These are phyloP conservation scores for Hanleya hanleyi DNA, from an alignment of 2,888 invertebrate species.

Conservation along the genomic window DNA sequence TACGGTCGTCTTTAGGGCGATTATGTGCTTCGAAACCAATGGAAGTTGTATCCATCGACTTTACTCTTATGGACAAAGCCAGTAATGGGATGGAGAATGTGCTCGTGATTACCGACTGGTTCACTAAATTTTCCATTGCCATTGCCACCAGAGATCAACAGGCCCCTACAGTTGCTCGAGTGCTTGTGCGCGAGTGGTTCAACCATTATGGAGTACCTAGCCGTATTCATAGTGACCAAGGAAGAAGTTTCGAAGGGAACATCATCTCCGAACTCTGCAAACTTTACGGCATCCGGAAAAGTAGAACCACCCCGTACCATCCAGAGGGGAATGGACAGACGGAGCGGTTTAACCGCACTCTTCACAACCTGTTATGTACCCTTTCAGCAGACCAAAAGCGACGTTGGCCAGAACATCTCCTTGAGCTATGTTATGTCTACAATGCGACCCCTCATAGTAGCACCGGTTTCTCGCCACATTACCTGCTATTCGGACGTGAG, in stretches of 20 bases:
- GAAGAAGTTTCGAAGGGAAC: too few species aligned
- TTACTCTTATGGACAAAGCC: neutral
- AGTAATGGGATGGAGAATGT: constrained; percentile 2
- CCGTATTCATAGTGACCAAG: too few species aligned
- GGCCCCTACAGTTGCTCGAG: constrained; percentile 16
- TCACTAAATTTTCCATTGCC: constrained; percentile 2
- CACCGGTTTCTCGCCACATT: constrained; percentile 2
- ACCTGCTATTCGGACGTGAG: neutral
- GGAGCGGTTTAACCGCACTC: constrained; percentile 25
- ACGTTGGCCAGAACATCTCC: constrained; percentile 20
- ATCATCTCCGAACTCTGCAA: too few species aligned
- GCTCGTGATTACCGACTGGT: neutral
- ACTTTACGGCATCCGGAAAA: too few species aligned
- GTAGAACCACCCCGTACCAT: constrained; percentile 33
- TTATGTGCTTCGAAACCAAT: neutral
- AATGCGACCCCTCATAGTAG: neutral
- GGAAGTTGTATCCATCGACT: neutral
- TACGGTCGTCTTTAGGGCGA: neutral
- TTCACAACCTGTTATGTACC: constrained; percentile 20
- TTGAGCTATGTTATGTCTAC: constrained; percentile 6
- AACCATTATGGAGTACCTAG: too few species aligned
- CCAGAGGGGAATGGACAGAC: constrained; percentile 19
- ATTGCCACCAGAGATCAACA: constrained; percentile 18
- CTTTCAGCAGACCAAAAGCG: constrained; percentile 13
- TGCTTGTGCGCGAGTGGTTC: too few species aligned